phyloP scores from a whole-genome alignment of 2,797 vertebrate species.

The Pangasius macronema region DNA sequence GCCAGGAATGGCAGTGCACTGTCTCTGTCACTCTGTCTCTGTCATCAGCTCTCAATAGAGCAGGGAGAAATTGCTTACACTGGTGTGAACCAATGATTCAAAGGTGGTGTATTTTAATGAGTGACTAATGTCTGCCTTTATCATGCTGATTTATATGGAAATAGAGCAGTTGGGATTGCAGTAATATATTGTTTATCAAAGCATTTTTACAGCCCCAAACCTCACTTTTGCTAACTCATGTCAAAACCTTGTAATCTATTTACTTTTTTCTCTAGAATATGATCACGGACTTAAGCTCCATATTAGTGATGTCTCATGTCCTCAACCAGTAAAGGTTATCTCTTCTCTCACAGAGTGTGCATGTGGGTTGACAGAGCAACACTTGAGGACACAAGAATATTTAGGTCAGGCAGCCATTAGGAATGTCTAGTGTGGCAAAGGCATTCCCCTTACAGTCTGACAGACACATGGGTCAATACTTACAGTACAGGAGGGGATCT shows the following conservation, averaged over 20 bases:
- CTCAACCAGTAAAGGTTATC: constrained; percentile 14
- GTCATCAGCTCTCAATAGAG: constrained; percentile 66
- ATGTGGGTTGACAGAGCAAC: constrained; percentile 71
- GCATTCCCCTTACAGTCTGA: constrained; percentile 56
- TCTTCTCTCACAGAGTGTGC: constrained; percentile 48
- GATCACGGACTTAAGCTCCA: not conserved
- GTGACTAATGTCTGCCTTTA: constrained; percentile 19
- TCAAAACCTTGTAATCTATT: not conserved
- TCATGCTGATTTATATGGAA: not conserved
- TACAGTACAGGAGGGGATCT: constrained; percentile 9
- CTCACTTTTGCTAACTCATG: not conserved
- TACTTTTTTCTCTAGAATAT: not conserved
- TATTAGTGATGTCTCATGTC: constrained; percentile 40
- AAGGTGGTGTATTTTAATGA: constrained; percentile 65
- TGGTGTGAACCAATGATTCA: constrained; percentile 46
- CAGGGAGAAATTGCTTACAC: constrained; percentile 52
- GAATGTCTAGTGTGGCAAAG: constrained; percentile 62
- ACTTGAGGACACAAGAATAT: constrained; percentile 68
- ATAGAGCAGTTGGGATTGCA: not conserved
- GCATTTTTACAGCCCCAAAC: not conserved
- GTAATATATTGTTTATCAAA: constrained; percentile 8
- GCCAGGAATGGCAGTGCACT: constrained; percentile 61
- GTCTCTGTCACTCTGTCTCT: constrained; percentile 68
- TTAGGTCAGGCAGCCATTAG: constrained; percentile 68
- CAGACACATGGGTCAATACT: constrained; percentile 23